Conservation (phyloP, 2,113 vertebrate species). For the Propithecus coquereli region DNA sequence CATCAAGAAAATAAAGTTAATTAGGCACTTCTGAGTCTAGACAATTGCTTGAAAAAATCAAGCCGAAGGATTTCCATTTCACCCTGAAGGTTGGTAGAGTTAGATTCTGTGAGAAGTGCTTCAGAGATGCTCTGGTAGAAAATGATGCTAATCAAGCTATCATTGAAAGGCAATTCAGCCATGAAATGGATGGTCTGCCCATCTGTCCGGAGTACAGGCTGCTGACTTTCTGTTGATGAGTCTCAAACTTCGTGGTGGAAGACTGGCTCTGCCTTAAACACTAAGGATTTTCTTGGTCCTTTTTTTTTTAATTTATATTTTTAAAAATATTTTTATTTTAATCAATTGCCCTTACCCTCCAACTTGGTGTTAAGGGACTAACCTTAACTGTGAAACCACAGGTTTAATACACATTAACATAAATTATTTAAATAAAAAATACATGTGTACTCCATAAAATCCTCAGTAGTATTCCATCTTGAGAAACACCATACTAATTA, state of each 20-base stretch:
- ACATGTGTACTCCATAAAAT: not conserved
- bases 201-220: not conserved
- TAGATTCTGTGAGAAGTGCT: slow-evolving; percentile 33
- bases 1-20: slow-evolving; percentile 61
- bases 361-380: not conserved
- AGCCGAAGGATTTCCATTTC: slow-evolving; percentile 25
- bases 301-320: not conserved
- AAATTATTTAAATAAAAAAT: not conserved
- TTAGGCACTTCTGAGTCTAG: slow-evolving; percentile 48
- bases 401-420: not conserved
- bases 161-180: slow-evolving; percentile 32
- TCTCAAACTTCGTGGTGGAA: not conserved
- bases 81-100: slow-evolving; percentile 36
- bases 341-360: not conserved
- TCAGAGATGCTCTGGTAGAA: not conserved
- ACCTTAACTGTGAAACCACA: not conserved
- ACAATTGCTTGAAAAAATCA: slow-evolving; percentile 43
- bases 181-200: not conserved
- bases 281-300: not conserved
- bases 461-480: not conserved
- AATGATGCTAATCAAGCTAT: slow-evolving; percentile 43
- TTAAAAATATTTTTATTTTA: not conserved
- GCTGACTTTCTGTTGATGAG: not conserved
- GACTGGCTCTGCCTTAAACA: not conserved
- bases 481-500: not conserved